These are phyloP conservation scores for Pogonomyrmex barbatus DNA, from an alignment of 1,140 invertebrate species.

Conservation along the genomic window DNA sequence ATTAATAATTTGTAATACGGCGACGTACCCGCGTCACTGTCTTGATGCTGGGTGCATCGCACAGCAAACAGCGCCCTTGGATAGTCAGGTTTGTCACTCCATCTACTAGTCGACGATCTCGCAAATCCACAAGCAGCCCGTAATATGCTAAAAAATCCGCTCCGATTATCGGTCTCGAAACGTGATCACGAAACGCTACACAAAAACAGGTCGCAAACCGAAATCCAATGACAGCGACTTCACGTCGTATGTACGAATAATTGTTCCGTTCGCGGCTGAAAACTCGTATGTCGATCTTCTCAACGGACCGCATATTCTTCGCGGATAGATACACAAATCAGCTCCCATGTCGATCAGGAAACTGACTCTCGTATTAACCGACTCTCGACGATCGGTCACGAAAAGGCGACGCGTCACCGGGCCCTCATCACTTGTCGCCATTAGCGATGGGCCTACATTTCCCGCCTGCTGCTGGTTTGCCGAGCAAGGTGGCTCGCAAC, in stretches of 20 bases:
- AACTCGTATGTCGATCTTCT: neutral
- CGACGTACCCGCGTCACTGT: neutral
- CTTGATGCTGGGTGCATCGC: neutral
- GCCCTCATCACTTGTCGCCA: neutral
- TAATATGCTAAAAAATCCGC: neutral
- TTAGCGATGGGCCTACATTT: neutral
- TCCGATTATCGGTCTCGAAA: neutral
- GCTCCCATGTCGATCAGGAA: neutral
- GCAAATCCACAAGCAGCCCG: neutral
- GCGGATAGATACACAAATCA: neutral
- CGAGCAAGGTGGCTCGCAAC: neutral
- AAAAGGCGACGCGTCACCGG: neutral
- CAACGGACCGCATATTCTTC: neutral
- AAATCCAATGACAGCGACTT: neutral
- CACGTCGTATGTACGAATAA: neutral
- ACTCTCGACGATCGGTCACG: neutral
- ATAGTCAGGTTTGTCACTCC: neutral
- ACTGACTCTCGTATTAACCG: accelerated
- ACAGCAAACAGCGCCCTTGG: neutral
- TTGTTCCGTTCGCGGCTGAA: neutral
- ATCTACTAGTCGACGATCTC: neutral
- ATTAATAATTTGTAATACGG: neutral
- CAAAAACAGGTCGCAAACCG: neutral
- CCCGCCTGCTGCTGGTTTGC: neutral
- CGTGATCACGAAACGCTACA: neutral